Base-by-base conservation (phyloP, 1,140 invertebrate species). In the Lysiphlebus fabarum region DNA sequence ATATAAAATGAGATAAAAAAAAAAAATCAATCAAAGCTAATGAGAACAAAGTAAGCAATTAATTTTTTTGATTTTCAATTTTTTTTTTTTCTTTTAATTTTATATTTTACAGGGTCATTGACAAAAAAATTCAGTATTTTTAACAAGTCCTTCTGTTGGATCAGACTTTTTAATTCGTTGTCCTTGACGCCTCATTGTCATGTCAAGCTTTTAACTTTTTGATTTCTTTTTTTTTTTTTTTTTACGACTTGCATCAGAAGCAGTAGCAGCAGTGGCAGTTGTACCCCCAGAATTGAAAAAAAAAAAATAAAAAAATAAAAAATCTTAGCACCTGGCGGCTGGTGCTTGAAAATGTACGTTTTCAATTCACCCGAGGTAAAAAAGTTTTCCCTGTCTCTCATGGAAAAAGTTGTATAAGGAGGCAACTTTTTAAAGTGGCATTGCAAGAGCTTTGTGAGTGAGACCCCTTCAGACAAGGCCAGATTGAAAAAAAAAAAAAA, bases 161-260 rank as follows among this genome's bases (percentile, higher is more conserved):
- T 58, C 48, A 51, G 56, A 58, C 56, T 58, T 58, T 58, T 58
- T 58, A 58, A 53, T 58, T 58, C 56, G 56, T 53, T 53, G 48
- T 26, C 54, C 42, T 37, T 33, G 42, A 41, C 44, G 54, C 54
- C 26, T 43, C 50, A 41, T 36, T 38, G 33, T 11, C 17, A 26
- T 26, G 17, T 26, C 17, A 26, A 26, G 17, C 17, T 26, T 26
- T 26, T 14, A 58, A 58, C 56, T 58, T 58, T 53, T 58, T 38
- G 49, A 58, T 58, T 58, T 58, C 43, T 11, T 34, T 38, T 49
- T n/a, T 37, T 48, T 54, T 44, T 11, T 8, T 11, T 40, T 40
- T 40, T 40, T 6, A 9, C 38, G 7, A 7, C 38, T 11, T 11
- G 17, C 17, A 26, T 26, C 17, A 26, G 17, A 26, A 26, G 17